These are phyloP conservation scores for Stomorhina lunata DNA, from an alignment of 2,888 invertebrate genomes.

Conservation along the genomic window DNA sequence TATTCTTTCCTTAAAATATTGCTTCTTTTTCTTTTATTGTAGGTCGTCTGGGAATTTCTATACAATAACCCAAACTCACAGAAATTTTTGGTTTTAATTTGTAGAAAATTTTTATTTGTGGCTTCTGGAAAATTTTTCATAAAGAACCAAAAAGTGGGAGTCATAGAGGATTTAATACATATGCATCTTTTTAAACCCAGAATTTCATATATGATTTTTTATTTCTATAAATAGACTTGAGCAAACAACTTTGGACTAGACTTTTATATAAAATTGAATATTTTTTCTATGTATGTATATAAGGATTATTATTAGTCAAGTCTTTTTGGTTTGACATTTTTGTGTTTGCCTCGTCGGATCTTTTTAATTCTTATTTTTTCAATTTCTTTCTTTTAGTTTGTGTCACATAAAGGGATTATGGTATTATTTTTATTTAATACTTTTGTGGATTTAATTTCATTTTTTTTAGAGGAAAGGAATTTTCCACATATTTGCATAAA, in stretches of 20 bases:
- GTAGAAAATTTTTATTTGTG: conserved; percentile 14
- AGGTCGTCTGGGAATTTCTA: conserved; percentile 58
- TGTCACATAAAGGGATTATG: conserved; percentile 13
- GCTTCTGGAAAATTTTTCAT: too few species aligned
- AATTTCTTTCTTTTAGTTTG: background rate
- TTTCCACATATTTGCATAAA: conserved; percentile 22
- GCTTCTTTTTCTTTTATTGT: conserved; percentile 41
- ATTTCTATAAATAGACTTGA: too few species aligned
- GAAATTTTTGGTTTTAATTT: conserved; percentile 1
- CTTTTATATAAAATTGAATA: background rate
- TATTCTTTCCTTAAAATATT: conserved; percentile 68
- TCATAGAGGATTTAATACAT: too few species aligned
- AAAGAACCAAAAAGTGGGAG: too few species aligned
- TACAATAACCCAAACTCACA: conserved; percentile 45
- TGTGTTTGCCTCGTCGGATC: conserved; percentile 12
- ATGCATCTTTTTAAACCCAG: too few species aligned
- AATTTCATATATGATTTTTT: too few species aligned
- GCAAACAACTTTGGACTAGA: conserved; percentile 42
- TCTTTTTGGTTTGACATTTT: conserved; percentile 46
- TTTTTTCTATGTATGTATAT: conserved; percentile 27
- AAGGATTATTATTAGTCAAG: conserved; percentile 53
- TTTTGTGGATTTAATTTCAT: too few species aligned
- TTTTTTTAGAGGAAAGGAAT: background rate
- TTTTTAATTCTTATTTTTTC: conserved; percentile 21
- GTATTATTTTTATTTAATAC: conserved; percentile 7